A percentile compares a stretch with the other conserved stretches of the same genome.
phyloP scores from a whole-genome alignment of 2,113 vertebrate species.

The Polypterus bichir region DNA sequence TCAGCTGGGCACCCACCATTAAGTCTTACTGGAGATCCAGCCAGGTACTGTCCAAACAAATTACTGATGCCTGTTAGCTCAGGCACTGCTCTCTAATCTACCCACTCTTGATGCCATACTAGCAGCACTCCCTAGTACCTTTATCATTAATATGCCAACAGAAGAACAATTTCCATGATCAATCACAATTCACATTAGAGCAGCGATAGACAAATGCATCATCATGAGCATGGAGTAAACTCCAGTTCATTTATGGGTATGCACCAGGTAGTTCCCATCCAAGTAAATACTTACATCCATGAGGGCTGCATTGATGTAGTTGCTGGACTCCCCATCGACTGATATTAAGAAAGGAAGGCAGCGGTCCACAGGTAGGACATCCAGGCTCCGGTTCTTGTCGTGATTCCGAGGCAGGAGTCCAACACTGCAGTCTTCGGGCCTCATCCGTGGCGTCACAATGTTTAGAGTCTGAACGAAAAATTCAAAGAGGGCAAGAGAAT shows the following conservation, averaged over 20 bases:
- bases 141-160: too few species aligned
- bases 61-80: too few species aligned
- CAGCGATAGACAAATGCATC: too few species aligned
- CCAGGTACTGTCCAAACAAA: too few species aligned
- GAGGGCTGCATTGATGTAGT: constrained; percentile 90
- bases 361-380: constrained; percentile 81
- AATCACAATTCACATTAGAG: too few species aligned
- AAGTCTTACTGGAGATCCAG: too few species aligned
- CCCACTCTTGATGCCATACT: too few species aligned
- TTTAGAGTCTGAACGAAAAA: constrained; percentile 71
- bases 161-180: too few species aligned
- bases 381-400: constrained; percentile 92
- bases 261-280: not conserved
- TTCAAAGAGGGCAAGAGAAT: too few species aligned
- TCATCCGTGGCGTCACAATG: constrained; percentile 86
- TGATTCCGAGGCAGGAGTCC: constrained; percentile 87
- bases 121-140: too few species aligned
- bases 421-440: constrained; percentile 90
- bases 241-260: not conserved
- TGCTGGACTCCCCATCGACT: constrained; percentile 88
- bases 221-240: not conserved
- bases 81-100: too few species aligned
- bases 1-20: too few species aligned
- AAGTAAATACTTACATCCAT: constrained; percentile 75
- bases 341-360: constrained; percentile 95